Base-by-base conservation (phyloP, 2,113 vertebrate genomes). In the Caranx ignobilis region DNA sequence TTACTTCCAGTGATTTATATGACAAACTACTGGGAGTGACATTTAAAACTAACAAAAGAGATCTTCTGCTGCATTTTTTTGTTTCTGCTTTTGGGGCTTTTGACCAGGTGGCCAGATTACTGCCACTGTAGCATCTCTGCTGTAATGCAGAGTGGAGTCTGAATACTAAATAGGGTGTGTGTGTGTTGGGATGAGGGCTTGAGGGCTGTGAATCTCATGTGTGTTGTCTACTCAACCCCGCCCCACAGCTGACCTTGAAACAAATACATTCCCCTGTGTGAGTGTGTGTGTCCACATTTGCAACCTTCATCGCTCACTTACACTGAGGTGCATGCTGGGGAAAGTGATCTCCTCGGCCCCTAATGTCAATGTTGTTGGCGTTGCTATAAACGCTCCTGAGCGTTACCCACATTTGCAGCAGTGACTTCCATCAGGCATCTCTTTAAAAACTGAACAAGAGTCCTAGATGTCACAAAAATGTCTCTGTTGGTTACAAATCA, bases 191-290 rank as follows among this genome's bases (percentile, higher is more conserved):
- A 37, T 16, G 64, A 15, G 63, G 32, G 71, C 10, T 34, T 72
- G 64, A 63, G 52, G 57, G 37, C 70, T 72, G 37, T 15, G 26
- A 75, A 70, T 80, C 70, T 79, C 87, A 64, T 79, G 57, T 88
- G 78, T 88, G 91, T 86, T 87, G 81, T 78, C 84, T 82, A 62
- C 83, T 77, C 73, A 81, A 81, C 74, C 70, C 69, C 31, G 37
- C 91, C 84, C 68, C 2, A 2, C 64, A 75, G 77, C 81, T 90
- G 89, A 91, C 91, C 92, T 94, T 93, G 92, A 91, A 92, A 91
- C 52, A 37, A 81, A 85, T 86, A 71, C 86, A 68, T 79, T 79
- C 43, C 61, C 26, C 19, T 47, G 18, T n/a, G 71, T 54, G 7
- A 66, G 65, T 77, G 84, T 56, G 62, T 47, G 54, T 65, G 61